phyloP scores from a whole-genome alignment of 2,113 vertebrate species.

The Lepisosteus oculatus region DNA sequence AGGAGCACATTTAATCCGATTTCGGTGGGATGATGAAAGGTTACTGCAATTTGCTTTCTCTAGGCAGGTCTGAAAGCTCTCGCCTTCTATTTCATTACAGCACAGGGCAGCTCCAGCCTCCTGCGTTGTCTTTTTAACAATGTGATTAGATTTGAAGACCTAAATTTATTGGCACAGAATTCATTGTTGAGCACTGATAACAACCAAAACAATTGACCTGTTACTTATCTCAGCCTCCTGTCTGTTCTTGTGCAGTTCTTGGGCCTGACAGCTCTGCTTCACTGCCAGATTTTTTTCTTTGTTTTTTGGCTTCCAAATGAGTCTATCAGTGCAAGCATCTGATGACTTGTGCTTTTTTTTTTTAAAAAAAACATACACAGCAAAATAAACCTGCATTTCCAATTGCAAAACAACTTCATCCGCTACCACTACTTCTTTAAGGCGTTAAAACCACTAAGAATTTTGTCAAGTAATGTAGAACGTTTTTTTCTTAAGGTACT shows the following conservation, averaged over 20 bases:
- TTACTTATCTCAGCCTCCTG: constrained; percentile 1
- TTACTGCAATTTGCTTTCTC: not conserved
- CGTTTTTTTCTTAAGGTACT: too few relatives aligned
- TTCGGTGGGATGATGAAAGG: too few relatives aligned
- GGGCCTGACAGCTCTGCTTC: not conserved
- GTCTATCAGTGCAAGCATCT: too few relatives aligned
- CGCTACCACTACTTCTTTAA: constrained; percentile 1
- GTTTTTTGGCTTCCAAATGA: constrained; percentile 1
- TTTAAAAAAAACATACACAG: constrained; percentile 9
- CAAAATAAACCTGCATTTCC: constrained; percentile 8
- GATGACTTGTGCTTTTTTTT: not conserved
- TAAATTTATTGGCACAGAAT: constrained; percentile 1
- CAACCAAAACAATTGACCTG: constrained; percentile 5
- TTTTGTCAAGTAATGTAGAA: too few relatives aligned
- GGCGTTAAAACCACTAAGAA: too few relatives aligned
- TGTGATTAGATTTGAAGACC: not conserved
- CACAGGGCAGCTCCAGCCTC: too few relatives aligned
- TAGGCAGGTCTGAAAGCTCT: not conserved
- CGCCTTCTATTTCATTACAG: not conserved
- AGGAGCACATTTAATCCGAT: too few relatives aligned
- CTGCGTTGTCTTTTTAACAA: too few relatives aligned
- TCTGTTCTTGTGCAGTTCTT: not conserved
- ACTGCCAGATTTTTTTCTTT: not conserved
- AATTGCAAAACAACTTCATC: constrained; percentile 27
- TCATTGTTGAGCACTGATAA: not conserved